Conservation (phyloP, 1,140 invertebrate genomes). For the Drosophila tropicalis region DNA sequence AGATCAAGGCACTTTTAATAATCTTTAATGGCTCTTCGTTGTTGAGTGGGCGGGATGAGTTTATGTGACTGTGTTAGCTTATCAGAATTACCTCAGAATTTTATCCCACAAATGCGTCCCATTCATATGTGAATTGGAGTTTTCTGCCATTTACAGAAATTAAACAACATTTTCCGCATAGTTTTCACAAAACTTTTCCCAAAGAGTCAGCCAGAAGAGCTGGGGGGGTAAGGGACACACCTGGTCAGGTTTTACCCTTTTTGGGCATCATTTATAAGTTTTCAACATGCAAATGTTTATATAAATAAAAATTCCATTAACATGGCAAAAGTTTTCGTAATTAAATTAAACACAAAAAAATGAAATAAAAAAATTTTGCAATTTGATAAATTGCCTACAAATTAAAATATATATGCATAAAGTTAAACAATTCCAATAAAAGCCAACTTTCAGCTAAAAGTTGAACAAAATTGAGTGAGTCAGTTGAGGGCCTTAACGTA, state of each 20-base stretch:
- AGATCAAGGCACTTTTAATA: slow-evolving; percentile 76
- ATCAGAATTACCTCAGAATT: slow-evolving; percentile 44
- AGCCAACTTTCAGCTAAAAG: neutral
- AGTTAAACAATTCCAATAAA: slow-evolving; percentile 10
- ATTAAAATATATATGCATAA: slow-evolving; percentile 38
- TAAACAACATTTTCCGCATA: slow-evolving; percentile 5
- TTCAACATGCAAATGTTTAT: slow-evolving; percentile 1
- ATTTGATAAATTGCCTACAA: slow-evolving; percentile 19
- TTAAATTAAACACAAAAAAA: slow-evolving; percentile 1
- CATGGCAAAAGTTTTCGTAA: slow-evolving; percentile 15
- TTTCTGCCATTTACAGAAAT: slow-evolving; percentile 6
- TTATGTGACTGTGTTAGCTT: slow-evolving; percentile 45
- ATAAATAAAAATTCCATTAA: slow-evolving; percentile 15
- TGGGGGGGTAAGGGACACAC: slow-evolving; percentile 5
- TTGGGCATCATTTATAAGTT: slow-evolving; percentile 3
- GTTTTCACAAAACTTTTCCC: slow-evolving; percentile 3
- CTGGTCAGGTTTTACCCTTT: slow-evolving; percentile 21
- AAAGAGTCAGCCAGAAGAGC: neutral
- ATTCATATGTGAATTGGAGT: slow-evolving; percentile 3
- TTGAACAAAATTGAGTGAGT: neutral
- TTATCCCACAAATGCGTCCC: slow-evolving; percentile 2
- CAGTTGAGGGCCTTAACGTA: no score
- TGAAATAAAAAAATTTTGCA: slow-evolving; percentile 5
- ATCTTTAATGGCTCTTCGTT: slow-evolving; percentile 62
- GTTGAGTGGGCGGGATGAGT: slow-evolving; percentile 19